Evolutionary conservation across 2,797 vertebrate species (phyloP).

Genomic region (Lophius americanus): DNA sequence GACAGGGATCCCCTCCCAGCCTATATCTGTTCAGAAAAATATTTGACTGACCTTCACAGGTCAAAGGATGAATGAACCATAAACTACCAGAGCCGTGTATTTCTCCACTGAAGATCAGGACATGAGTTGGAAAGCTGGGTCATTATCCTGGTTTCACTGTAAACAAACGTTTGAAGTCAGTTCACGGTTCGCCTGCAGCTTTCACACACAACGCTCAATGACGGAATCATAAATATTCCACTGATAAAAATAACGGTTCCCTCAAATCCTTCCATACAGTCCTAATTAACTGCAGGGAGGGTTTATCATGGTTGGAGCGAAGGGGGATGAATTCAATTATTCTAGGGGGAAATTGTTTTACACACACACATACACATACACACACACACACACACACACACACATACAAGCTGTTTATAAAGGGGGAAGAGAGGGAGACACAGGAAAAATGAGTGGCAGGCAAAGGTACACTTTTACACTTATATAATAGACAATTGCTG

Average conservation of each 20-base stretch:
- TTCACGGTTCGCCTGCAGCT: slow-evolving; percentile 56
- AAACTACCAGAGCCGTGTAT: slow-evolving; percentile 38
- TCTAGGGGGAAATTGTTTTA: slow-evolving; percentile 16
- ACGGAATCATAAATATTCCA: slow-evolving; percentile 64
- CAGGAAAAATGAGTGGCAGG: no score
- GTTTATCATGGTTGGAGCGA: slow-evolving; percentile 57
- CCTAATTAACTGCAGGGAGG: slow-evolving; percentile 70
- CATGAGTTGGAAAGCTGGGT: slow-evolving; percentile 23
- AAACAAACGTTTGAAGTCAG: slow-evolving; percentile 60
- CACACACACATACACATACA: slow-evolving; percentile 10
- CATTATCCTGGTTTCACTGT: slow-evolving; percentile 52
- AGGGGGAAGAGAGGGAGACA: slow-evolving; percentile 16
- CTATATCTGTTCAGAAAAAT: slow-evolving; percentile 17
- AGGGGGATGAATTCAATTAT: slow-evolving; percentile 59
- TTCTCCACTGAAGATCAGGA: slow-evolving; percentile 48
- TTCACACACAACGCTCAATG: slow-evolving; percentile 52
- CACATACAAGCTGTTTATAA: slow-evolving; percentile 49
- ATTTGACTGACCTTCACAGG: slow-evolving; percentile 15
- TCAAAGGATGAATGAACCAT: slow-evolving; percentile 33
- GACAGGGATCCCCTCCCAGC: slow-evolving; percentile 16
- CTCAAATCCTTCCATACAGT: slow-evolving; percentile 72
- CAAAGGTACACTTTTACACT: no score
- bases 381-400: slow-evolving; percentile 4
- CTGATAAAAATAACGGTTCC: slow-evolving; percentile 74
- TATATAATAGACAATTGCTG: no score